phyloP scores from a whole-genome alignment of 1,140 invertebrate genomes.

The Gonatopus flavifemur region DNA sequence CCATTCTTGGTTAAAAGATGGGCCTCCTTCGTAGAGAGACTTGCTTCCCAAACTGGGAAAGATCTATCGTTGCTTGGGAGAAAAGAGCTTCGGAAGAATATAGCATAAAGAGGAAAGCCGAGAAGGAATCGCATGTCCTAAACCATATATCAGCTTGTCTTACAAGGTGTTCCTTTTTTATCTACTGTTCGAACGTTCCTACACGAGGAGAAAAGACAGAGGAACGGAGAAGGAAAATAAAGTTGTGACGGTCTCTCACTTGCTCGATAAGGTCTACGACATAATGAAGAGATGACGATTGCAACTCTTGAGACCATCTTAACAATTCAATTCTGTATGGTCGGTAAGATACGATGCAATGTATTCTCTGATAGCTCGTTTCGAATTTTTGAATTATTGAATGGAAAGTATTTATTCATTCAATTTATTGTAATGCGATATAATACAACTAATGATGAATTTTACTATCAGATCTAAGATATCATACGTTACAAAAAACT shows the following conservation, averaged over 20 bases:
- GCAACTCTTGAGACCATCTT: too few species aligned
- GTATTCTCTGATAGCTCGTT: too few species aligned
- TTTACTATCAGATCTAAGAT: too few species aligned
- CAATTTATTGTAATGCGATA: too few species aligned
- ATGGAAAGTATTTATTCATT: too few species aligned
- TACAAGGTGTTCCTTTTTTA: slow-evolving; percentile 18
- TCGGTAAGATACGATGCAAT: too few species aligned
- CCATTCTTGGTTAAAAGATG: slow-evolving; percentile 12
- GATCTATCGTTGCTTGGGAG: slow-evolving; percentile 27
- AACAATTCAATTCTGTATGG: too few species aligned
- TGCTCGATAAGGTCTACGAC: slow-evolving; percentile 28
- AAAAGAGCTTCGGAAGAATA: slow-evolving; percentile 25
- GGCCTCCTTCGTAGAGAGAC: slow-evolving; percentile 7
- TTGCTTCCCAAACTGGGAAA: slow-evolving; percentile 28
- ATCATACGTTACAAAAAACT: too few species aligned
- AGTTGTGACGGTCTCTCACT: too few species aligned
- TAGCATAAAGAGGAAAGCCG: too few species aligned
- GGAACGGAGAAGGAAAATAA: slow-evolving; percentile 3
- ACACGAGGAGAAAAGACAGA: slow-evolving; percentile 1
- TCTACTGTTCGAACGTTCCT: neutral
- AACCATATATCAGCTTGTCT: slow-evolving; percentile 33
- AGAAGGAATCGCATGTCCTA: slow-evolving; percentile 35
- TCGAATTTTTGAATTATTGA: too few species aligned
- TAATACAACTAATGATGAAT: too few species aligned
- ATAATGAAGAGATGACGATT: slow-evolving; percentile 28